Evolutionary conservation across 2,113 vertebrate genomes (phyloP), one percentile per base, ranked within the genome.

Genomic region (Blennius ocellaris): DNA sequence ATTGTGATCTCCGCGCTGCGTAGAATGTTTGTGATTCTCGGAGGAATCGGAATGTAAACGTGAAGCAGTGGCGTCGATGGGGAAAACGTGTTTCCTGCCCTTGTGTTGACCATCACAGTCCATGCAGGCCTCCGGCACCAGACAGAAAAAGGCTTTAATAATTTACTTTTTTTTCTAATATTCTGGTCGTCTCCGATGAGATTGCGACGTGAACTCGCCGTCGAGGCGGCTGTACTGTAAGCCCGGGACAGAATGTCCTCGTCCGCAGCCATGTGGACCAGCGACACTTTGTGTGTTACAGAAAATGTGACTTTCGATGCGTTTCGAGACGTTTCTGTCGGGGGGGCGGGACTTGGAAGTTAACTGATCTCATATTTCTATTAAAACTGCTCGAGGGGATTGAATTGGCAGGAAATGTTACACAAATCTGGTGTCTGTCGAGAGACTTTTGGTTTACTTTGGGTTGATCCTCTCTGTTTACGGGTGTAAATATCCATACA

Each of bases 381-480:
- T 47, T 57, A 40, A 1, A 41, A 15, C 14, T 4, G 7, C 21
- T 64, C 65, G 16, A 38, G 45, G 64, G 64, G 69, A 65, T 60
- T 50, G 10, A 69, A 68, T 44, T 73, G 56, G 7, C 0, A 1
- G 16, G 21, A 50, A 21, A 21, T 53, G 39, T 6, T 53, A 8
- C 39, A 43, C 9, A 45, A 51, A n/a, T 58, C 57, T 49, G 16
- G 38, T 63, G 2, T 47, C 49, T 66, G 49, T 6, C 14, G 3
- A 43, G 21, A 39, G n/a, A 9, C 3, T 44, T 51, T 68, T 44
- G 39, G 61, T 75, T 50, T 38, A 17, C 16, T 43, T 12, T 76
- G 49, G 60, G 47, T 68, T 41, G 0, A 30, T 73, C 30, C 14
- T 62, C 14, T 62, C 30, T 59, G 76, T 84, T 84, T 72, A 72